Evolutionary conservation across 2,797 vertebrate genomes (phyloP), one percentile per base, ranked within the genome.

Genomic region (Artibeus lituratus): DNA sequence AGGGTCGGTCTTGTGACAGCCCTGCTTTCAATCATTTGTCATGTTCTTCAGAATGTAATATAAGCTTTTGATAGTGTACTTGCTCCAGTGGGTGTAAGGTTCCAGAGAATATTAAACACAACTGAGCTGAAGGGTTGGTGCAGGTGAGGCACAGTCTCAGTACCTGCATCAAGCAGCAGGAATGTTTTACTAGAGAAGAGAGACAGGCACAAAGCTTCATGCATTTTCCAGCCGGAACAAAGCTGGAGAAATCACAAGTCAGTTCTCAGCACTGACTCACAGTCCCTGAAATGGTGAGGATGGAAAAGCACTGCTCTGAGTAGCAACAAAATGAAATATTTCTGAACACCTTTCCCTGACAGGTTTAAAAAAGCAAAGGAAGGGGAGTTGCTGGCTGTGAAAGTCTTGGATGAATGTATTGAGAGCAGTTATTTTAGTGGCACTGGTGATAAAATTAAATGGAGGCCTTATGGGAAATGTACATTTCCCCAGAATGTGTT

Each of bases 271-370:
- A 96, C 97, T 98, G 94, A 98, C 96, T 97, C 95, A 95, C 44
- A 57, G 83, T 94, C 88, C n/a, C 0, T 1, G 97, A 97, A 97
- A 89, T 87, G 97, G 91, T 88, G 95, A 96, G 81, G 77, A 97
- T 90, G 96, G 96, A 98, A 98, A 95, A 89, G 90, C 92, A 90
- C 91, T 94, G 96, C 95, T 96, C 95, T 96, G 91, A 95, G 80
- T 74, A 95, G 26, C 96, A 97, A 98, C 97, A 98, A 98, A 97
- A 98, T 96, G 97, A 97, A 98, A 88, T 97, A 90, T 94, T 97
- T 98, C 97, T 86, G 97, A 98, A 97, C 95, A 98, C 92, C 94
- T 97, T 97, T 97, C 94, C 84, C 87, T 96, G 94, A 97, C 96
- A 97, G 94, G 87, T 94, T 97, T 93, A 35, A 93, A 96, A 97